phyloP scores from a whole-genome alignment of 2,888 invertebrate species.

The Eupithecia dodoneata region DNA sequence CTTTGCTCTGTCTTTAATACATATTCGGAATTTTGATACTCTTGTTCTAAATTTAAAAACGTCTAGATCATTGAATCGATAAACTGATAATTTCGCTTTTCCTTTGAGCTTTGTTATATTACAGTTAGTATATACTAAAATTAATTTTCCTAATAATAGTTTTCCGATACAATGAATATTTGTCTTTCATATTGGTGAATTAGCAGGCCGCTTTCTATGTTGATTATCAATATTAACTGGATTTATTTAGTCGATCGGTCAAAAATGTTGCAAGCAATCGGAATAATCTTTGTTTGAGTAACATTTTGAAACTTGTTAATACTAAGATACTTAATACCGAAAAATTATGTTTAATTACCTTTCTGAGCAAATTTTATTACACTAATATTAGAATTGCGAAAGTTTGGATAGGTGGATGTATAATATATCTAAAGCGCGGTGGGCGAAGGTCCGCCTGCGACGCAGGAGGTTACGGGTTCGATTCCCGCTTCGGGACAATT shows the following conservation, averaged over 20 bases:
- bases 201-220: slow-evolving; percentile 4
- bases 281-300: no score
- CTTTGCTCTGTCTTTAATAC: background rate
- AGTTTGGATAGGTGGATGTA: no score
- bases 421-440: no score
- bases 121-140: slow-evolving; percentile 7
- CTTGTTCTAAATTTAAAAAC: background rate
- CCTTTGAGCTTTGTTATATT: background rate
- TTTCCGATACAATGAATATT: slow-evolving; percentile 21
- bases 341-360: background rate
- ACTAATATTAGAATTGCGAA: no score
- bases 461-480: no score
- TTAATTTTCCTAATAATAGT: slow-evolving; percentile 17
- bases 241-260: background rate
- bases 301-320: no score
- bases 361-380: background rate
- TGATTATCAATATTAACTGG: background rate
- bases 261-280: background rate
- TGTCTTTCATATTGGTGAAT: slow-evolving; percentile 16
- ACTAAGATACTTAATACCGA: no score
- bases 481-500: no score
- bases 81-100: background rate
- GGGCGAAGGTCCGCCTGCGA: no score
- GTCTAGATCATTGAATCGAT: background rate
- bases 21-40: background rate